Percentiles rank a stretch among this genome's conserved stretches.
Conservation (phyloP, 2,888 invertebrate genomes). For the Alloscopus bannaensis region DNA sequence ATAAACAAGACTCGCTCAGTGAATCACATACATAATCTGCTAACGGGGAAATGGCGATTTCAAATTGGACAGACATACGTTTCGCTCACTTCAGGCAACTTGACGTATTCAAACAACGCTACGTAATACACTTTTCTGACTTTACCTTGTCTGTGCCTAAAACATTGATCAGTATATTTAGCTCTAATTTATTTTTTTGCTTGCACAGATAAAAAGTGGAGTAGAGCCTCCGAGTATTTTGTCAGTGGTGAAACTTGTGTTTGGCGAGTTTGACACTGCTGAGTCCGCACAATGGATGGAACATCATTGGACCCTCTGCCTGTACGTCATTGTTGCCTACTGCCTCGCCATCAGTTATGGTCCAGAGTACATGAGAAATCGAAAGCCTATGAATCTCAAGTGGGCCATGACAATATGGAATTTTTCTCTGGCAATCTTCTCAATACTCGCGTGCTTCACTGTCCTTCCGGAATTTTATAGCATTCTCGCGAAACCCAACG, state of each 20-base stretch:
- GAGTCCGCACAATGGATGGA: constrained; percentile 96
- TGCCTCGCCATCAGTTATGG: constrained; percentile 96
- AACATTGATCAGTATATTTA: too few relatives aligned
- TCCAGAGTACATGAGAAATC: constrained; percentile 93
- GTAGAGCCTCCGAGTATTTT: constrained; percentile 41
- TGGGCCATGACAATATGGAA: constrained; percentile 95
- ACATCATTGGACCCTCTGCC: constrained; percentile 95
- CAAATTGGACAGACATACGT: too few relatives aligned
- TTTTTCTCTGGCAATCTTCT: constrained; percentile 92
- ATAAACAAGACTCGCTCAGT: too few relatives aligned
- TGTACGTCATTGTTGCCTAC: constrained; percentile 92
- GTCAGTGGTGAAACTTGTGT: constrained; percentile 50
- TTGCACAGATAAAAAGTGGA: constrained; percentile 40
- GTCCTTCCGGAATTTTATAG: constrained; percentile 91
- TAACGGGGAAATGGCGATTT: too few relatives aligned
- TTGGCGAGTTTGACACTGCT: constrained; percentile 87
- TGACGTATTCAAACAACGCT: too few relatives aligned
- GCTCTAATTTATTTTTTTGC: too few relatives aligned
- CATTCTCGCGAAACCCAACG: constrained; percentile 87
- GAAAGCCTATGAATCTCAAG: constrained; percentile 92
- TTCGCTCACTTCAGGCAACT: too few relatives aligned
- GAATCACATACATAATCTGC: too few relatives aligned
- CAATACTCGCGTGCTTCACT: constrained; percentile 93
- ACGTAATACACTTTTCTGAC: too few relatives aligned
- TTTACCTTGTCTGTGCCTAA: too few relatives aligned